Evolutionary conservation across 2,797 vertebrate species (phyloP).

Genomic region (Lophius americanus): DNA sequence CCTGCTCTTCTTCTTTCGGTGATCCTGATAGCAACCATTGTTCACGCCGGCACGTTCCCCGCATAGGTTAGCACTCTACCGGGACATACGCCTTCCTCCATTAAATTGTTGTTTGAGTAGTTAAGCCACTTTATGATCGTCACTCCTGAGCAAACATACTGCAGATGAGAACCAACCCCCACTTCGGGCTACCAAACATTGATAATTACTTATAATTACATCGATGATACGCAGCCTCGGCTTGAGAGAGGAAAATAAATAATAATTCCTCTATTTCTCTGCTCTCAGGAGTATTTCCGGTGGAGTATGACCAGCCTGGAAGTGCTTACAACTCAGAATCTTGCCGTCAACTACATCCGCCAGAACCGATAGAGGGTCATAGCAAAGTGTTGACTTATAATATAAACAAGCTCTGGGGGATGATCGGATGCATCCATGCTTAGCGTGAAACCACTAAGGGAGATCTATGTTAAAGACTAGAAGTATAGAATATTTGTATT

Average conservation of each 20-base stretch:
- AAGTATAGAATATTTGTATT: background rate
- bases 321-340: slow-evolving; percentile 6
- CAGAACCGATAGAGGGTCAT: background rate
- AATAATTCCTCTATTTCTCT: slow-evolving; percentile 4
- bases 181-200: background rate
- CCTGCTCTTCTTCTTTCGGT: background rate
- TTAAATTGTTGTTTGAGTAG: slow-evolving; percentile 7
- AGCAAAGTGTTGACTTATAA: slow-evolving; percentile 48
- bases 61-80: slow-evolving; percentile 5
- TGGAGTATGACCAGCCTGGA: slow-evolving; percentile 5
- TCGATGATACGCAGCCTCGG: slow-evolving; percentile 9
- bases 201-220: slow-evolving; percentile 16
- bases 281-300: background rate
- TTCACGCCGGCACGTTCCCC: background rate
- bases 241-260: slow-evolving; percentile 13
- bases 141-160: slow-evolving; percentile 19
- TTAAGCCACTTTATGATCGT: slow-evolving; percentile 16
- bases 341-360: background rate
- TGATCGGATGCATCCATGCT: slow-evolving; percentile 26
- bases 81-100: background rate
- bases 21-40: background rate
- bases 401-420: slow-evolving; percentile 20
- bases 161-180: slow-evolving; percentile 7
- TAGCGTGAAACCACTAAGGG: too few relatives aligned
- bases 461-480: background rate